Percentiles rank a stretch among this genome's conserved stretches.
Evolutionary conservation across 2,888 invertebrate species (phyloP).

Genomic region (Strigamia maritima): DNA sequence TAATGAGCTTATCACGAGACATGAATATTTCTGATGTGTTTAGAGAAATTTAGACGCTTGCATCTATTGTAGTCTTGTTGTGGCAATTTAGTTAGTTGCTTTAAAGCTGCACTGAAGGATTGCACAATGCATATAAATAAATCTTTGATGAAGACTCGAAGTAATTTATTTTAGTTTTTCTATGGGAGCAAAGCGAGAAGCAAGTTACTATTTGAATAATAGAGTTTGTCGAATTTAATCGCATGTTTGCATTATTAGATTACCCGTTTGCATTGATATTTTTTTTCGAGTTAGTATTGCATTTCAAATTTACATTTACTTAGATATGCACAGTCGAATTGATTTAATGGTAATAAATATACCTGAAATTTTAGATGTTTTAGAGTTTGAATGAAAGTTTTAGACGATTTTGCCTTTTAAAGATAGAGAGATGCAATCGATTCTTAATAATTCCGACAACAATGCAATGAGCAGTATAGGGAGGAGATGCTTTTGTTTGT

Average conservation of each 20-base stretch:
- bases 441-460: background rate
- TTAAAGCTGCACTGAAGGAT: no score
- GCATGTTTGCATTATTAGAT: no score
- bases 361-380: background rate
- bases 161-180: no score
- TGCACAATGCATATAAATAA: background rate
- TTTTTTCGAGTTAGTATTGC: no score
- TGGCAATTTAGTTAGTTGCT: background rate
- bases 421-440: background rate
- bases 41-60: background rate
- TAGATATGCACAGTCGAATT: no score
- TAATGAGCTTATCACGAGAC: background rate
- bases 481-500: no score
- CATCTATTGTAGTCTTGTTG: background rate
- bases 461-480: background rate
- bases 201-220: no score
- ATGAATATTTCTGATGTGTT: background rate
- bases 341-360: background rate
- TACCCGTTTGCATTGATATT: no score
- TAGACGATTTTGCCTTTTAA: background rate
- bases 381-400: background rate
- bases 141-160: background rate
- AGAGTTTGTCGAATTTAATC: no score
- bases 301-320: no score
- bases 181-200: no score